Evolutionary conservation across 1,140 invertebrate genomes (phyloP), one percentile per base, ranked within the genome.

Genomic region (Hylaeus anthracinus): DNA sequence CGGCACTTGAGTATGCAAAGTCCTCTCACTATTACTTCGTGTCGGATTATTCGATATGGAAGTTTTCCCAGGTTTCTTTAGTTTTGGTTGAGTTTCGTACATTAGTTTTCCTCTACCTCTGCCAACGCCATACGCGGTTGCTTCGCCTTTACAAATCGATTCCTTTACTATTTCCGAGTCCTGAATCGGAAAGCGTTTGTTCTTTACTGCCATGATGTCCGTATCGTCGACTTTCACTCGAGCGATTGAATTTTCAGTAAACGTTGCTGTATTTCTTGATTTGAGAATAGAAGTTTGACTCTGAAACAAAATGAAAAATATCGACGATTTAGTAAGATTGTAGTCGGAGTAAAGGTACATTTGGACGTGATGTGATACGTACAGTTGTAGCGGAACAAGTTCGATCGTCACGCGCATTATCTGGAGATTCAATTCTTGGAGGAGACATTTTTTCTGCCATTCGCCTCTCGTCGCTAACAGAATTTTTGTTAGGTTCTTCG

Each of bases 111-210:
- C 63, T 26, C 74, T 81, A 26, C 85, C 86, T n/a, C 67, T 84
- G 48, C 85, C 78, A 1, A 84, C 5, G 43, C 78, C 71, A 51
- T 3, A 9, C 2, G 70, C 48, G 8, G n/a, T 67, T 1, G 15
- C 61, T 56, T 87, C 85, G 55, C 63, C 64, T 12, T 80, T 79
- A 14, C 78, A 84, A 5, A 84, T 87, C 0, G 82, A 64, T 48
- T 81, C 81, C 10, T 71, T 81, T 1, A 70, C 61, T 9, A 84
- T 84, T 41, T 86, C 82, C 0, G 85, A 75, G 5, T 61, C 37
- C 15, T 75, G 39, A 10, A 63, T 81, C 1, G 55, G 14, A 1
- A 60, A 58, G 1, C 63, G 37, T 45, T 56, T 70, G 6, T 37
- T 63, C 26, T 14, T 69, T 26, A 14, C 76, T 6, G 41, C 48